phyloP scores from a whole-genome alignment of 2,113 vertebrate species.

The Harpagus bidentatus region DNA sequence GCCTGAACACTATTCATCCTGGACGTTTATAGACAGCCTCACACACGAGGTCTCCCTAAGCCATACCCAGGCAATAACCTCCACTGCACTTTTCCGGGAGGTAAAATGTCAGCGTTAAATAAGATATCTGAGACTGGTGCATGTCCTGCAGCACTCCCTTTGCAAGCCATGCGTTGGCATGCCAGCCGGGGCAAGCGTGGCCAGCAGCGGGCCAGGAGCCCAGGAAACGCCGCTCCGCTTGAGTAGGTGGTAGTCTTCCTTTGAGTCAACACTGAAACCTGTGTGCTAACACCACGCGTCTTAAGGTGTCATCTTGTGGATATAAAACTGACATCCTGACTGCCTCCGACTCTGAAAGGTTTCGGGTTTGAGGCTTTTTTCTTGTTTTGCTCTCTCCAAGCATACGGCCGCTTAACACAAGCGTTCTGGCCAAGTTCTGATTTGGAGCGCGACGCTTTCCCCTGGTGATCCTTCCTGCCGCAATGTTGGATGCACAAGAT shows the following conservation, averaged over 20 bases:
- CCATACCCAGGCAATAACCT: not conserved
- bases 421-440: not conserved
- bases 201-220: not conserved
- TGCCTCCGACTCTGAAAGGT: not conserved
- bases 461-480: not conserved
- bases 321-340: not conserved
- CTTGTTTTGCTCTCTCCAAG: not conserved
- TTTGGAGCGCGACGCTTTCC: not conserved
- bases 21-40: not conserved
- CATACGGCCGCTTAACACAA: not conserved
- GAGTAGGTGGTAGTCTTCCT: constrained; percentile 11
- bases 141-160: not conserved
- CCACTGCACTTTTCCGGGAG: not conserved
- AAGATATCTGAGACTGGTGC: not conserved
- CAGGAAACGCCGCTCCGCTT: not conserved
- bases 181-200: accelerated
- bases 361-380: not conserved
- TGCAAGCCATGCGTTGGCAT: not conserved
- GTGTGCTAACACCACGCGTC: not conserved
- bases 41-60: not conserved
- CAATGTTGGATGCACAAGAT: not conserved
- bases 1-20: not conserved
- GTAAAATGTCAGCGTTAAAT: not conserved
- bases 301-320: not conserved
- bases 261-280: constrained; percentile 49